Percentiles rank a stretch among this genome's conserved stretches.
Conservation (phyloP, 1,140 invertebrate genomes). For the Adoxophyes honmai region DNA sequence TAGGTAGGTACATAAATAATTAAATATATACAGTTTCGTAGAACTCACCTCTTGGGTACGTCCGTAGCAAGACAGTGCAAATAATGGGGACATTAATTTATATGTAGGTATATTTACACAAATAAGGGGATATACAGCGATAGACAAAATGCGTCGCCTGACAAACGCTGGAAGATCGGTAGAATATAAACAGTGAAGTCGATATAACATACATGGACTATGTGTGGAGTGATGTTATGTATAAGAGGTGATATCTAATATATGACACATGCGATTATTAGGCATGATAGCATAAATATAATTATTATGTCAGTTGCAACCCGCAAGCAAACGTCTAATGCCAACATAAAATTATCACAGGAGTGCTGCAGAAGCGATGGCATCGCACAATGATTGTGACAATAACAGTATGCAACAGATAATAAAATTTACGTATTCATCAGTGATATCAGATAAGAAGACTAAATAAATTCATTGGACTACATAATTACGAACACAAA, state of each 20-base stretch:
- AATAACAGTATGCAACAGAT: background rate
- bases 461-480: no score
- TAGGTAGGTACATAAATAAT: constrained; percentile 16
- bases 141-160: constrained; percentile 52
- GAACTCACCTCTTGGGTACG: constrained; percentile 65
- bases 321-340: constrained; percentile 49
- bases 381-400: background rate
- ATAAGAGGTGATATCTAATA: constrained; percentile 63
- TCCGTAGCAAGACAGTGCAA: constrained; percentile 30
- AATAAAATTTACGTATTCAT: no score
- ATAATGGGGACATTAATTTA: constrained; percentile 19
- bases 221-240: constrained; percentile 53
- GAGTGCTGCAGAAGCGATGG: constrained; percentile 2
- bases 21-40: constrained; percentile 32
- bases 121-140: constrained; percentile 21
- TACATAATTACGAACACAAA: background rate
- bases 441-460: background rate
- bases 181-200: constrained; percentile 45
- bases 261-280: constrained; percentile 54
- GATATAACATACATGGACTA: constrained; percentile 56
- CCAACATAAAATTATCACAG: constrained; percentile 16
- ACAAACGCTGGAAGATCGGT: constrained; percentile 67
- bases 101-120: constrained; percentile 20
- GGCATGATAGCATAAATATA: constrained; percentile 29
- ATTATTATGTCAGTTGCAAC: constrained; percentile 31